Evolutionary conservation across 2,888 invertebrate genomes (phyloP).

Genomic region (Habrosyne pyritoides): DNA sequence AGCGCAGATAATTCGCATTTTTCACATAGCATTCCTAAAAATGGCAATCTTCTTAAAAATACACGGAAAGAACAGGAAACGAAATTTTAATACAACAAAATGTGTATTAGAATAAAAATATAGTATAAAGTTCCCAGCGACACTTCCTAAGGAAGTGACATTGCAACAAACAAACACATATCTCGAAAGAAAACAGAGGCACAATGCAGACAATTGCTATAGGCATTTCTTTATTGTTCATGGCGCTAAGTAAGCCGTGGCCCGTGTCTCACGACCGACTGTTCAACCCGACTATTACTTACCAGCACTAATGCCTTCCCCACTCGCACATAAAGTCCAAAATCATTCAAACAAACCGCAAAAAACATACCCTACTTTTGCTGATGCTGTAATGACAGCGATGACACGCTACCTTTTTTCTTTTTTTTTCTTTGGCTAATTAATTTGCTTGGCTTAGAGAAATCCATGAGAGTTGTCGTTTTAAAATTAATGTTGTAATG

Average conservation of each 20-base stretch:
- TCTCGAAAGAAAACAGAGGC: constrained; percentile 37
- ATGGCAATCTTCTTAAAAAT: too few species aligned
- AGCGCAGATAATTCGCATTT: too few species aligned
- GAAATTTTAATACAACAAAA: background rate
- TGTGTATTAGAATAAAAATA: constrained; percentile 14
- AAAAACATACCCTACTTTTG: constrained; percentile 56
- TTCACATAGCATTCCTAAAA: too few species aligned
- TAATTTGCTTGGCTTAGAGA: constrained; percentile 68
- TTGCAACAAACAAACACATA: constrained; percentile 42
- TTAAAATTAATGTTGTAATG: constrained; percentile 13
- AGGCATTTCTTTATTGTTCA: constrained; percentile 43
- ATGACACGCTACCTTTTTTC: constrained; percentile 63
- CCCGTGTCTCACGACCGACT: constrained; percentile 35
- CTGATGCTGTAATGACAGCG: constrained; percentile 46
- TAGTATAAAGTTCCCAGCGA: constrained; percentile 20
- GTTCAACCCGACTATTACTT: constrained; percentile 7
- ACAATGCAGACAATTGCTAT: constrained; percentile 34
- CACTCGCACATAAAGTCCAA: constrained; percentile 15
- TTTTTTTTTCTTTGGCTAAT: constrained; percentile 48
- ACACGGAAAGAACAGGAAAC: background rate
- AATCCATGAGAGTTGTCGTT: constrained; percentile 58
- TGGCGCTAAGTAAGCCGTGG: constrained; percentile 36
- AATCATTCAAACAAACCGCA: constrained; percentile 4
- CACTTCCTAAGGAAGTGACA: constrained; percentile 41
- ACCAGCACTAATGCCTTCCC: constrained; percentile 15